Evolutionary conservation across 2,113 vertebrate genomes (phyloP).

Genomic region (Galemys pyrenaicus): DNA sequence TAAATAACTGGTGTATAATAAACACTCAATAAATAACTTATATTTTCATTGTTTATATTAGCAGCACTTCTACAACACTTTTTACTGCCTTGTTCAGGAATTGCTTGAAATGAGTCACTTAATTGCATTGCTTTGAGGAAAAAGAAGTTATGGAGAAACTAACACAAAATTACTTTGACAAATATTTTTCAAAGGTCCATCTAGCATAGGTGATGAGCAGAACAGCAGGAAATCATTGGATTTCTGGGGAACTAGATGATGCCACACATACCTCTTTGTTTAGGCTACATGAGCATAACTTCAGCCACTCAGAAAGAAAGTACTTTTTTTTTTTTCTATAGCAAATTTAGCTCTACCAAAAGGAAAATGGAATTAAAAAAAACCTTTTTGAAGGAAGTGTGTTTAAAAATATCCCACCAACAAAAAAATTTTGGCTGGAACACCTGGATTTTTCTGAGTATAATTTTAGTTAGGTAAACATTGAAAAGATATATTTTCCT

Average conservation of each 20-base stretch:
- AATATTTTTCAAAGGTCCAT: neutral
- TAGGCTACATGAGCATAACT: neutral
- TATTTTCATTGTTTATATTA: neutral
- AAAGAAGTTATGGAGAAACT: neutral
- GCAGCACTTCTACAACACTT: neutral
- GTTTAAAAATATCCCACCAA: slow-evolving; percentile 68
- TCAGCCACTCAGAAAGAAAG: neutral
- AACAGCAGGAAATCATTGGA: neutral
- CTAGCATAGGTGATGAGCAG: neutral
- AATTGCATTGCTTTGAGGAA: neutral
- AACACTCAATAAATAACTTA: neutral
- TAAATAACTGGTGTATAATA: neutral
- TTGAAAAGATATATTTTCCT: slow-evolving; percentile 56
- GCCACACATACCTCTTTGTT: neutral
- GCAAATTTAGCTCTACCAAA: slow-evolving; percentile 15
- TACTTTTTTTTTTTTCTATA: slow-evolving; percentile 25
- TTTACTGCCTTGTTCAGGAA: neutral
- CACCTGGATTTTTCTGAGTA: slow-evolving; percentile 69
- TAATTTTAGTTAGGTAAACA: slow-evolving; percentile 76
- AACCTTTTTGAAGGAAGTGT: slow-evolving; percentile 12
- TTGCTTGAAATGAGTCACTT: neutral
- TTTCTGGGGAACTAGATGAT: neutral
- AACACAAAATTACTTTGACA: neutral
- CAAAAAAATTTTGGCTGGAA: slow-evolving; percentile 55
- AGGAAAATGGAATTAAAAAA: slow-evolving; percentile 24